A percentile compares a stretch with the other conserved stretches of the same genome.
These are phyloP conservation scores for Sapayoa aenigma DNA, from an alignment of 2,113 vertebrate species.

Conservation along the genomic window DNA sequence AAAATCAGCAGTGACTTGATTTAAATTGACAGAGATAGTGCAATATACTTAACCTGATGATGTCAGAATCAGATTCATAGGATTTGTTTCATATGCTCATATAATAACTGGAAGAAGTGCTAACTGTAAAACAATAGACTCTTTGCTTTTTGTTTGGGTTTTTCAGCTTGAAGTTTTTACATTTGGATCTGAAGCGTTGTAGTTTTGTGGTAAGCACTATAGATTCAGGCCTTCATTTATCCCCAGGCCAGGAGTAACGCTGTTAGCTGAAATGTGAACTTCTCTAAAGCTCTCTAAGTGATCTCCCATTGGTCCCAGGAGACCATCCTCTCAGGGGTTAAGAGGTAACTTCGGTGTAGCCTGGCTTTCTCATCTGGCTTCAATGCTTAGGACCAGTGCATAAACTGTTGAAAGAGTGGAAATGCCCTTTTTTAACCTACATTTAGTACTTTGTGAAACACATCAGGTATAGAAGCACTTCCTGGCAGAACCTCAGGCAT, in stretches of 20 bases:
- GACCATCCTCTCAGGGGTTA: neutral
- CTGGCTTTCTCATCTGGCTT: slow-evolving; percentile 9
- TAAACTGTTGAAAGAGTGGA: neutral
- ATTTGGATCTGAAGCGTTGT: neutral
- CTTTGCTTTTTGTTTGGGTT: neutral
- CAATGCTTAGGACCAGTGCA: neutral
- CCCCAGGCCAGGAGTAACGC: neutral
- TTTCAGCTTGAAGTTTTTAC: neutral
- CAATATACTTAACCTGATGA: neutral
- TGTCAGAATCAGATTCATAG: neutral
- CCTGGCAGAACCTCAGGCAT: neutral
- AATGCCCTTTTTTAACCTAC: neutral
- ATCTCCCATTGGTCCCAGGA: neutral
- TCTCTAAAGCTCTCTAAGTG: neutral
- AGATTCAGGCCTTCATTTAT: neutral
- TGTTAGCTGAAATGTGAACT: neutral
- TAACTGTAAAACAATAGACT: neutral
- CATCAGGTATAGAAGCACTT: neutral
- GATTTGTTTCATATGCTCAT: neutral
- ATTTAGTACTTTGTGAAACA: neutral
- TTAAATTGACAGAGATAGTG: neutral
- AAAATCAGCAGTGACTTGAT: neutral
- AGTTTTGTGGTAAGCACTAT: neutral
- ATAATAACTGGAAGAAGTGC: neutral
- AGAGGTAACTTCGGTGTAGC: neutral